phyloP scores from a whole-genome alignment of 2,797 vertebrate genomes.

The Otolemur crassicaudatus region DNA sequence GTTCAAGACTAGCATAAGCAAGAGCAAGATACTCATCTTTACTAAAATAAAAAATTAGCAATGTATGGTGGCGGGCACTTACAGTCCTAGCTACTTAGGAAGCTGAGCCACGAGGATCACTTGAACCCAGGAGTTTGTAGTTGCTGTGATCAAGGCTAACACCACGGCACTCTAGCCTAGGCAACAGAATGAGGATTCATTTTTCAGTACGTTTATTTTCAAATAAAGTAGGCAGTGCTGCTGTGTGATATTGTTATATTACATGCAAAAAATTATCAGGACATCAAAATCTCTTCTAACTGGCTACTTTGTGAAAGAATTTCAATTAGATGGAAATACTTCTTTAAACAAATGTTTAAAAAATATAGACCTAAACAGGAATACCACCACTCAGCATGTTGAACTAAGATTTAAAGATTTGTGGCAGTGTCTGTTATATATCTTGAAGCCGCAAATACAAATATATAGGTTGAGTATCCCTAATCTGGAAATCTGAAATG shows the following conservation, averaged over 20 bases:
- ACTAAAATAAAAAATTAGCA: no score
- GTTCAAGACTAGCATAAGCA: no score
- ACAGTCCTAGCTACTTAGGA: no score
- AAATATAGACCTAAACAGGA: constrained; percentile 8
- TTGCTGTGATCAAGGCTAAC: no score
- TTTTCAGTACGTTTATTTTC: constrained; percentile 3
- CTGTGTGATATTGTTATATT: not conserved
- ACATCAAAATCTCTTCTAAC: not conserved
- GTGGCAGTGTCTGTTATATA: not conserved
- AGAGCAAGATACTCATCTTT: no score
- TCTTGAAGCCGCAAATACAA: not conserved
- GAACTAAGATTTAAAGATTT: not conserved
- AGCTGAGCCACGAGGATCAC: no score
- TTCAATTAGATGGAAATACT: not conserved
- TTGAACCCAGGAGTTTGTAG: no score
- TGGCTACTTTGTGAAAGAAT: constrained; percentile 20
- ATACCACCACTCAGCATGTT: not conserved
- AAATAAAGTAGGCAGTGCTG: not conserved
- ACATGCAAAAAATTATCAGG: not conserved
- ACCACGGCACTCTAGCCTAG: no score
- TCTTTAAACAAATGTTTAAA: constrained; percentile 32
- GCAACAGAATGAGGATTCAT: not conserved
- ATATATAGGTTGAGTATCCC: not conserved
- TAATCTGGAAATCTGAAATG: not conserved
- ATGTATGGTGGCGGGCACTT: no score